Conservation (phyloP, 37 sponge, comb jelly and placozoan species). For the Oscarella lobularis region DNA sequence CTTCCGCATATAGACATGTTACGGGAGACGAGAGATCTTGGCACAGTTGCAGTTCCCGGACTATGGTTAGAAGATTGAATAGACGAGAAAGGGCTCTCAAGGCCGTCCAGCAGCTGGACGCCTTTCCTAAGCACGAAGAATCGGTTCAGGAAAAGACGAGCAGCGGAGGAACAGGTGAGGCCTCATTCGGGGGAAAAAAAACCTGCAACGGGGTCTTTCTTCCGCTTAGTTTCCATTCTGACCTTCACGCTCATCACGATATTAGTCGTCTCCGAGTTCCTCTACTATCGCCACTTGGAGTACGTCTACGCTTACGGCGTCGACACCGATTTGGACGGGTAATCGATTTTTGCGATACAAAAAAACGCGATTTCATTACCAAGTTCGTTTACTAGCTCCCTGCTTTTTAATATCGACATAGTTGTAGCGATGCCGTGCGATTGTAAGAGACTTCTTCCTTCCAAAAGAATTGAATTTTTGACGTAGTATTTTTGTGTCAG, state of each 20-base stretch:
- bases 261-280: slow-evolving; percentile 63
- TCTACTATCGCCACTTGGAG: slow-evolving; percentile 46
- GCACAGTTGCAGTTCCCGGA: too few species aligned
- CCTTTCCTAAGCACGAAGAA: slow-evolving; percentile 77
- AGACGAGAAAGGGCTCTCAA: slow-evolving; percentile 17
- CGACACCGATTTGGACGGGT: slow-evolving; percentile 48
- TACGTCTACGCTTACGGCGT: slow-evolving; percentile 69
- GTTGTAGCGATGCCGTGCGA: slow-evolving; percentile 78
- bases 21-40: too few species aligned
- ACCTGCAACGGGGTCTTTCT: background rate
- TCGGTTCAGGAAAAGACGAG: slow-evolving; percentile 55
- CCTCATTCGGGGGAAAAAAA: background rate
- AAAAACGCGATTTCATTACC: too few species aligned
- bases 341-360: too few species aligned
- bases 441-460: too few species aligned
- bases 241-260: slow-evolving; percentile 49
- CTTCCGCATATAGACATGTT: too few species aligned
- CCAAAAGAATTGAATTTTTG: too few species aligned
- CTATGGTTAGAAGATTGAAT: background rate
- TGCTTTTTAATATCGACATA: slow-evolving; percentile 47
- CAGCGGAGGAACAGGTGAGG: slow-evolving; percentile 49
- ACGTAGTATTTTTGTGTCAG: background rate
- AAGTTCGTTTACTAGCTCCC: background rate
- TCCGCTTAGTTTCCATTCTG: slow-evolving; percentile 36
- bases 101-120: slow-evolving; percentile 69